Evolutionary conservation across 2,113 vertebrate species (phyloP).

Genomic region (Buteo buteo): DNA sequence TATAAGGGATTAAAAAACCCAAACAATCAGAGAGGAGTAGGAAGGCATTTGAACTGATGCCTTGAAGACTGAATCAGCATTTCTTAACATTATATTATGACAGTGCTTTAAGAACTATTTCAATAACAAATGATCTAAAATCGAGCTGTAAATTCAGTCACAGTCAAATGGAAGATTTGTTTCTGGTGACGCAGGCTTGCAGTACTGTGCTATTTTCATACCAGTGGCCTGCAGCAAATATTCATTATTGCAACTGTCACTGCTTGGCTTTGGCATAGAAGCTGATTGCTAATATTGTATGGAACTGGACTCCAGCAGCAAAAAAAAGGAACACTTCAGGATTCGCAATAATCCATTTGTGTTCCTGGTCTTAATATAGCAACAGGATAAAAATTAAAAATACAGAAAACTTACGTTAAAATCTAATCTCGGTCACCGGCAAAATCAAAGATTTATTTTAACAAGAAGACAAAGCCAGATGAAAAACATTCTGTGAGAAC

Average conservation of each 20-base stretch:
- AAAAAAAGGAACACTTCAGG: not conserved
- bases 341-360: not conserved
- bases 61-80: slow-evolving; percentile 15
- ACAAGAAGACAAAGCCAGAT: not conserved
- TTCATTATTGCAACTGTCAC: slow-evolving; percentile 60
- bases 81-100: not conserved
- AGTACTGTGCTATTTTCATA: slow-evolving; percentile 46
- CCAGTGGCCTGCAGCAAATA: slow-evolving; percentile 57
- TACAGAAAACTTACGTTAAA: not conserved
- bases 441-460: not conserved
- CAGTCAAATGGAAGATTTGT: slow-evolving; percentile 9
- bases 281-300: slow-evolving; percentile 35
- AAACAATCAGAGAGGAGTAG: not conserved
- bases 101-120: not conserved
- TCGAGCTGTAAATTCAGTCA: not conserved
- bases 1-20: not conserved
- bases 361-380: not conserved
- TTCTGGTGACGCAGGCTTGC: slow-evolving; percentile 6
- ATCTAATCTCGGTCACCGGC: not conserved
- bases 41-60: not conserved
- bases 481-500: not conserved
- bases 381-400: not conserved
- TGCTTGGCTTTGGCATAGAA: slow-evolving; percentile 38
- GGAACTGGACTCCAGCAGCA: not conserved
- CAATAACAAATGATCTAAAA: slow-evolving; percentile 33